Conservation (phyloP, 1,140 invertebrate species). For the Bilobella aurantiaca region DNA sequence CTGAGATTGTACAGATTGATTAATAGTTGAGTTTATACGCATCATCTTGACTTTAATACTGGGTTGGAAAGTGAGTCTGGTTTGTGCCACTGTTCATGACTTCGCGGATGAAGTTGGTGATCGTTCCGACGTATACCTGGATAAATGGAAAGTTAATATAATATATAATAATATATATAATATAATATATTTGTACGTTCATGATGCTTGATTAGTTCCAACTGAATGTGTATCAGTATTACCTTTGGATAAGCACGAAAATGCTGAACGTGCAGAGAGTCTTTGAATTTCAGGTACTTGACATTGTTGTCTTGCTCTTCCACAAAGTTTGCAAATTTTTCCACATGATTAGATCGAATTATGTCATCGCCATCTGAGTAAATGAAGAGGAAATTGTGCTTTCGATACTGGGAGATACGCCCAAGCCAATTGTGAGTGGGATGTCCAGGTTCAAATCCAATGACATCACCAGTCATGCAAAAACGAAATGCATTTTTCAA, state of each 20-base stretch:
- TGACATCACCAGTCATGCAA: conserved; percentile 32
- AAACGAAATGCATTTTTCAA: conserved; percentile 9
- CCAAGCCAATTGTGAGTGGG: conserved; percentile 37
- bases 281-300: conserved; percentile 18
- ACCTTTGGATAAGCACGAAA: conserved; percentile 26
- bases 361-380: conserved; percentile 60
- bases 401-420: conserved; percentile 44
- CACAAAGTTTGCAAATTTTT: conserved; percentile 40
- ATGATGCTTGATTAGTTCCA: too few species aligned
- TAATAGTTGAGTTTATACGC: too few species aligned
- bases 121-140: conserved; percentile 17
- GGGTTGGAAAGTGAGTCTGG: background rate
- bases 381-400: conserved; percentile 56
- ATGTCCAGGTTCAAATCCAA: conserved; percentile 10
- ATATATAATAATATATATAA: background rate
- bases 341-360: conserved; percentile 39
- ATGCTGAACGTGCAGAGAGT: conserved; percentile 24
- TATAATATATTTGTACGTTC: background rate
- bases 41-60: too few species aligned
- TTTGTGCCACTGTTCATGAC: conserved; percentile 10
- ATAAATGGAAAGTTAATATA: background rate
- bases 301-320: conserved; percentile 23
- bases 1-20: too few species aligned
- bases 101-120: conserved; percentile 12
- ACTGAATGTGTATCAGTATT: background rate